These are phyloP conservation scores for Xiphophorus hellerii DNA, from an alignment of 2,113 vertebrate species.

Conservation along the genomic window DNA sequence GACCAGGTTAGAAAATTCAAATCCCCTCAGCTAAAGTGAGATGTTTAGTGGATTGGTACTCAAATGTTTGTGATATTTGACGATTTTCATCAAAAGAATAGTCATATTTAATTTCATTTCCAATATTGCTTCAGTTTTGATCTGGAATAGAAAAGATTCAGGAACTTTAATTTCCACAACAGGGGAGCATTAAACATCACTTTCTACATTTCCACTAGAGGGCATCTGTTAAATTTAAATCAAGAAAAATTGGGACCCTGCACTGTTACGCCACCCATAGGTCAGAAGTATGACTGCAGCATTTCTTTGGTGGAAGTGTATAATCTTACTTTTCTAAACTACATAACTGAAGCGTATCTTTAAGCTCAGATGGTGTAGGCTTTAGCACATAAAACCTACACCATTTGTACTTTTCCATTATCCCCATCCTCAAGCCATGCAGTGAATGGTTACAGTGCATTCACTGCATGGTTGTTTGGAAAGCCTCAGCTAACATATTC, in stretches of 20 bases:
- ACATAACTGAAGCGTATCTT: neutral
- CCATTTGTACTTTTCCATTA: neutral
- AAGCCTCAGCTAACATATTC: constrained; percentile 14
- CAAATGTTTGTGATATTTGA: neutral
- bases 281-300: constrained; percentile 21
- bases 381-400: neutral
- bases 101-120: neutral
- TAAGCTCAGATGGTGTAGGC: neutral
- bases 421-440: neutral
- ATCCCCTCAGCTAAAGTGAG: neutral
- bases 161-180: neutral
- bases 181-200: neutral
- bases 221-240: constrained; percentile 25
- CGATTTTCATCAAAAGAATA: neutral
- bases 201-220: constrained; percentile 53
- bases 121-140: neutral
- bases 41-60: neutral
- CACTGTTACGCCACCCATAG: constrained; percentile 55
- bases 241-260: constrained; percentile 12
- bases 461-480: neutral
- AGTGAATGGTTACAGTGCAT: constrained; percentile 3
- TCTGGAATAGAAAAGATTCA: neutral
- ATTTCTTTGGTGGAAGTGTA: neutral
- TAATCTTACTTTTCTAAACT: neutral
- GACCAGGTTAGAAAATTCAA: neutral